Conservation (phyloP, 1,140 invertebrate species). For the Lordiphosa mommai region DNA sequence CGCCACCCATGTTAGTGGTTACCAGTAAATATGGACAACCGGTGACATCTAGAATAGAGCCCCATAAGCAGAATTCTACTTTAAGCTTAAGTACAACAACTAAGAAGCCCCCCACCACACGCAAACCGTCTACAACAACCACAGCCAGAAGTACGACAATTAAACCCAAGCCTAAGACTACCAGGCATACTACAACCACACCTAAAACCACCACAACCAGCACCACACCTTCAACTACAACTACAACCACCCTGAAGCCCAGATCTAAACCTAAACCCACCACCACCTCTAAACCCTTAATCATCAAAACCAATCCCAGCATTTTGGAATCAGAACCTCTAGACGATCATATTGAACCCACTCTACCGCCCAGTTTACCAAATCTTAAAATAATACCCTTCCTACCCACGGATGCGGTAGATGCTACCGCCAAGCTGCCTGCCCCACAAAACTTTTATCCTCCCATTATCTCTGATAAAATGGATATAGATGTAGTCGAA, state of each 20-base stretch:
- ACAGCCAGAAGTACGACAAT: conserved; percentile 15
- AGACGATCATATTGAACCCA: conserved; percentile 73
- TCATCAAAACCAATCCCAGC: conserved; percentile 74
- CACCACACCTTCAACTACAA: background rate
- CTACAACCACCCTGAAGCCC: conserved; percentile 12
- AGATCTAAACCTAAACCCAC: conserved; percentile 26
- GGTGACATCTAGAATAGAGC: conserved; percentile 36
- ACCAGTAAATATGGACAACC: conserved; percentile 59
- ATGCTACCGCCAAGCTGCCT: conserved; percentile 37
- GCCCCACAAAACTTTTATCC: conserved; percentile 17
- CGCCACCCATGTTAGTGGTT: conserved; percentile 55
- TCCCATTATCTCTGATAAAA: conserved; percentile 48
- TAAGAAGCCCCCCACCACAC: background rate
- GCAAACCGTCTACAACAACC: background rate
- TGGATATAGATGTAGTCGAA: conserved; percentile 46
- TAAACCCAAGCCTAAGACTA: conserved; percentile 23
- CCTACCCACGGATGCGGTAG: conserved; percentile 86
- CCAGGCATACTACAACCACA: conserved; percentile 11
- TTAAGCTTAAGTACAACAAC: conserved; percentile 11
- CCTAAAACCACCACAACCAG: too few species aligned
- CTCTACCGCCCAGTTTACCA: conserved; percentile 85
- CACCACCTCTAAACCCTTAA: conserved; percentile 42
- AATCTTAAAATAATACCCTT: conserved; percentile 89
- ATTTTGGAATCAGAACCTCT: conserved; percentile 79
- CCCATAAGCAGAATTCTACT: conserved; percentile 8